A percentile compares a stretch with the other conserved stretches of the same genome.
Evolutionary conservation across 2,113 vertebrate species (phyloP).

Genomic region (Melanocharis versteri): DNA sequence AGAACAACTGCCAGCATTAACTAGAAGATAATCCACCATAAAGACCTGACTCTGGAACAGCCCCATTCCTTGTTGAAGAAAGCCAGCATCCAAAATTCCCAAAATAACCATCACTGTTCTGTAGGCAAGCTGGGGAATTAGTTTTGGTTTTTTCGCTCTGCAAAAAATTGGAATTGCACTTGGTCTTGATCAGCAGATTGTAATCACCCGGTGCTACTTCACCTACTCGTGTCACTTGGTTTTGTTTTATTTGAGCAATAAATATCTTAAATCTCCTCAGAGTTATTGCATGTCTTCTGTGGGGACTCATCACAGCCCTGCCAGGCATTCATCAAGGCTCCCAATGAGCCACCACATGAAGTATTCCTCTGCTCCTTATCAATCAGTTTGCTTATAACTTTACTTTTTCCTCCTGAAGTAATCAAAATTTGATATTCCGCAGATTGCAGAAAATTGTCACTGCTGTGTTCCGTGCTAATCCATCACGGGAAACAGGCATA

Average conservation of each 20-base stretch:
- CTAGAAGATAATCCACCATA: neutral
- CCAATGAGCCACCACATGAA: neutral
- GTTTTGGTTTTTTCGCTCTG: constrained; percentile 2
- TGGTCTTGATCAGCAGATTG: constrained; percentile 10
- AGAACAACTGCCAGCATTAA: neutral
- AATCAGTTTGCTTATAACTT: constrained; percentile 57
- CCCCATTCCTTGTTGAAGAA: neutral
- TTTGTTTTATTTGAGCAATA: constrained; percentile 60
- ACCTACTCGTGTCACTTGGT: neutral
- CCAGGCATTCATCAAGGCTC: constrained; percentile 47
- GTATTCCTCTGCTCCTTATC: constrained; percentile 48
- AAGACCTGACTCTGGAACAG: neutral
- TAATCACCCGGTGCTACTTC: neutral
- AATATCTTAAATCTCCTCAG: constrained; percentile 30
- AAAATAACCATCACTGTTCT: neutral
- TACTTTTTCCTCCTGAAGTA: constrained; percentile 31
- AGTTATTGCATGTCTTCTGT: constrained; percentile 16
- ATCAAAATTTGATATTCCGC: constrained; percentile 51
- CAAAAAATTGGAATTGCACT: neutral
- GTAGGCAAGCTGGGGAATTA: neutral
- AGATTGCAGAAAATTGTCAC: constrained; percentile 42
- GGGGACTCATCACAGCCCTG: constrained; percentile 37
- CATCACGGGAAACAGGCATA: constrained; percentile 13
- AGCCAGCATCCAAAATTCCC: neutral
- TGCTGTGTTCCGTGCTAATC: constrained; percentile 24